Conservation (phyloP, 35 echinoderm and acorn worm species). For the Heliocidaris erythrogramma region DNA sequence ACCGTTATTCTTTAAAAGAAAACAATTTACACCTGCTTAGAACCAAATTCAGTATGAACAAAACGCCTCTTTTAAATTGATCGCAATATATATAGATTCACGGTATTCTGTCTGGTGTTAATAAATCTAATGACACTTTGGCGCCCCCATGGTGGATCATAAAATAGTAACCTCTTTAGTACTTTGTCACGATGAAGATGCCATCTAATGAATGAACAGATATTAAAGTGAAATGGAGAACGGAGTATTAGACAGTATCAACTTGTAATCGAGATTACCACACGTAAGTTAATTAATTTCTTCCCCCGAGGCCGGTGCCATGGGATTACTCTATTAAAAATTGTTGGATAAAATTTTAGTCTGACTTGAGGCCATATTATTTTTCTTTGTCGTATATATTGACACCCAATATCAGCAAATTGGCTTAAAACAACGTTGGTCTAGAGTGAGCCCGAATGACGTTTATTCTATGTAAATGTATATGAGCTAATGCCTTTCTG, state of each 20-base stretch:
- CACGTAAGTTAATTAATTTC: conserved; percentile 2
- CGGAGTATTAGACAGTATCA: not conserved
- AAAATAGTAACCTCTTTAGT: not conserved
- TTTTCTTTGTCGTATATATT: not conserved
- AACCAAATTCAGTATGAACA: not conserved
- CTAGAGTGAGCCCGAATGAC: too few species aligned
- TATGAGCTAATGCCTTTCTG: too few species aligned
- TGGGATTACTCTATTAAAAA: not conserved
- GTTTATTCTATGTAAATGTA: too few species aligned
- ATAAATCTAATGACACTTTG: not conserved
- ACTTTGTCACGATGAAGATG: not conserved
- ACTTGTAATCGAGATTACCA: not conserved
- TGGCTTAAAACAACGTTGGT: not conserved
- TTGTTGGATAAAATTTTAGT: not conserved
- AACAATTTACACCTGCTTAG: not conserved
- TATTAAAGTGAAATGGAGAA: not conserved
- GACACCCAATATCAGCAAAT: not conserved
- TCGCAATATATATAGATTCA: not conserved
- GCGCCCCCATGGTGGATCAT: not conserved
- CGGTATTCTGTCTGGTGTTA: not conserved
- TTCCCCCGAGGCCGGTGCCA: not conserved
- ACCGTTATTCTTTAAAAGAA: not conserved
- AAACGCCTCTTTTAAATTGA: not conserved
- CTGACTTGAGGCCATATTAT: not conserved
- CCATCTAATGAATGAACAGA: not conserved